Evolutionary conservation across 2,113 vertebrate genomes (phyloP), one percentile per base, ranked within the genome.

Genomic region (Muntiacus muntjak): DNA sequence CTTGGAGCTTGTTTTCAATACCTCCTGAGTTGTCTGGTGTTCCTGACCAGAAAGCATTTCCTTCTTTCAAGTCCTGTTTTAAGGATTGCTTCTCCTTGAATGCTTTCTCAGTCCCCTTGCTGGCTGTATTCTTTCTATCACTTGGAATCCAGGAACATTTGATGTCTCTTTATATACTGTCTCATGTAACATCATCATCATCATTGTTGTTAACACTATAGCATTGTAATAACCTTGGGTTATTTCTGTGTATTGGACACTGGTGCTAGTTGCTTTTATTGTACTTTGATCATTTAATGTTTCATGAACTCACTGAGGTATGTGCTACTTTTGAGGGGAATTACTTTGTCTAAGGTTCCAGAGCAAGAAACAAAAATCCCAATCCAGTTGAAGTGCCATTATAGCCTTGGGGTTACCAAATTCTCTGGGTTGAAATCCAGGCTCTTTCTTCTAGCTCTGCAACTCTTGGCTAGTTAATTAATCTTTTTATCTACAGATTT

Each of bases 351-450:
- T 50, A 9, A 76, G 6, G 1, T 81, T 3, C n/a, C 43, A 89
- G 79, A 93, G 57, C 82, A 91, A 13, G 45, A 88, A 36, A 23
- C 21, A 71, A 14, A 62, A 60, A 13, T 36, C 28, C 25, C 36
- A 14, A 25, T 45, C 7, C 9, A 45, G 6, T 36, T 52, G 14
- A 26, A 33, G 9, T 40, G 26, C 47, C 71, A 1, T 25, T n/a
- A n/a, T 33, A 58, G 54, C 79, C 40, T 89, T 50, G 43, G 10
- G 40, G 79, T 76, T 36, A 64, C 15, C 58, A 60, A 10, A 60
- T 55, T 91, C 36, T 60, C 84, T 62, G 79, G 10, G 40, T 92
- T 83, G 64, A 86, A 15, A 55, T 60, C 58, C 55, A 64, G 58
- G 14, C n/a, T n/a, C 26, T 83, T 54, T 76, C 45, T 74, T 74